phyloP scores from a whole-genome alignment of 2,797 vertebrate genomes.

The Sebastes cheni region DNA sequence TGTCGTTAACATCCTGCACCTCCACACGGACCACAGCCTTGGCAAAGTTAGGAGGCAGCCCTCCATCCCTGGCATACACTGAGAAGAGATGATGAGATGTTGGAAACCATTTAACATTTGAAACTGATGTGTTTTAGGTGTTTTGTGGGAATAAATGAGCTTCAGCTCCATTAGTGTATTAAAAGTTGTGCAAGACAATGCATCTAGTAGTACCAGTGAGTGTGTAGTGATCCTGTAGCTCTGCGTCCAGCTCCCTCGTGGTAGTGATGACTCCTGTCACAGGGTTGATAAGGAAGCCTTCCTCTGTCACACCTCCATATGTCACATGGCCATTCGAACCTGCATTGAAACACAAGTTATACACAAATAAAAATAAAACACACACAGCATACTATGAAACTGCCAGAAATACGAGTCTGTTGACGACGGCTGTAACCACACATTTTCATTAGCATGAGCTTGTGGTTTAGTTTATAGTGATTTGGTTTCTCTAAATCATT shows the following conservation, averaged over 20 bases:
- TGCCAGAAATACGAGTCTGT: slow-evolving; percentile 5
- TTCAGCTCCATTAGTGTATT: neutral
- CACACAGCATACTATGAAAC: neutral
- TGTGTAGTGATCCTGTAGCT: slow-evolving; percentile 86
- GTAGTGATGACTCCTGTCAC: slow-evolving; percentile 91
- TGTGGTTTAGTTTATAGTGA: slow-evolving; percentile 43
- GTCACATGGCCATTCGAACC: slow-evolving; percentile 90
- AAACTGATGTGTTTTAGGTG: neutral
- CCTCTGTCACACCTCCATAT: slow-evolving; percentile 91
- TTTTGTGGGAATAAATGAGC: neutral
- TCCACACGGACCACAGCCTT: slow-evolving; percentile 86
- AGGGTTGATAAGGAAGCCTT: slow-evolving; percentile 90
- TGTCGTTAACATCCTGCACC: slow-evolving; percentile 93
- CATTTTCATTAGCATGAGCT: slow-evolving; percentile 50
- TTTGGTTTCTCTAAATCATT: slow-evolving; percentile 32
- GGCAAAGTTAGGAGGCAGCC: slow-evolving; percentile 90
- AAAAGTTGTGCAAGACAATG: neutral
- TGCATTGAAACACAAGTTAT: slow-evolving; percentile 52
- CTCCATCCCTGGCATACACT: slow-evolving; percentile 93
- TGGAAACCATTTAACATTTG: neutral
- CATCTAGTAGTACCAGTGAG: slow-evolving; percentile 84
- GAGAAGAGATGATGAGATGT: slow-evolving; percentile 20
- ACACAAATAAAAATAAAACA: neutral
- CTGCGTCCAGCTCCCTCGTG: slow-evolving; percentile 88
- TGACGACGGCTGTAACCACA: slow-evolving; percentile 33